Evolutionary conservation across 2,888 invertebrate species (phyloP).

Genomic region (Ectemnius cavifrons): DNA sequence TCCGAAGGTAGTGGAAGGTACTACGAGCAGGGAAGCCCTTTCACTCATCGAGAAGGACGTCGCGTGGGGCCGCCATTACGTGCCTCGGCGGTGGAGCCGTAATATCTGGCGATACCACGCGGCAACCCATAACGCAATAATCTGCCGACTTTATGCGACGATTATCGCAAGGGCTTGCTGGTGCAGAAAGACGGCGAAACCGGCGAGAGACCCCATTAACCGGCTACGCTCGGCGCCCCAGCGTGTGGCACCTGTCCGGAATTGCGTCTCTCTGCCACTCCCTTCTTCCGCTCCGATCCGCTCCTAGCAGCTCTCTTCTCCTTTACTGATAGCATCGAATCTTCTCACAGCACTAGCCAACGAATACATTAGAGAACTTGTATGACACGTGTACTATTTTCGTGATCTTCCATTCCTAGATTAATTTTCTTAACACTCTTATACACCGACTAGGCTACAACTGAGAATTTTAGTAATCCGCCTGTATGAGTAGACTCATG

Average conservation of each 20-base stretch:
- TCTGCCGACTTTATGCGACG: constrained; percentile 75
- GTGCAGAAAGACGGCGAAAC: constrained; percentile 65
- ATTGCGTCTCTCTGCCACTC: constrained; percentile 30
- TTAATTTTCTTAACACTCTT: no score
- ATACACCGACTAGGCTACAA: no score
- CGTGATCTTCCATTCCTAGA: no score
- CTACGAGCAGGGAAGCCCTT: constrained; percentile 28
- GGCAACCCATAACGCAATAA: constrained; percentile 73
- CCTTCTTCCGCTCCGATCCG: constrained; percentile 13
- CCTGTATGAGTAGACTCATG: no score
- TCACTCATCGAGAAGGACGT: constrained; percentile 35
- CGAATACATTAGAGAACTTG: no score
- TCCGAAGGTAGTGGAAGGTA: neutral
- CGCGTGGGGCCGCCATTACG: constrained; percentile 62
- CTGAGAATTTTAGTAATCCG: no score
- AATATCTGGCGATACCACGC: constrained; percentile 69
- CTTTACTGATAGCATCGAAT: no score
- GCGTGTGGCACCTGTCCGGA: constrained; percentile 73
- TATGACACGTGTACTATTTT: no score
- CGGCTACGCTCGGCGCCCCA: constrained; percentile 69
- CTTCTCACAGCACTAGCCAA: no score
- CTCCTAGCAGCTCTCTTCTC: no score
- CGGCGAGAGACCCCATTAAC: constrained; percentile 66
- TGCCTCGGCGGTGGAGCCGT: constrained; percentile 63
- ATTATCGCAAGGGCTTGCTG: constrained; percentile 70